These are phyloP conservation scores for Neosalanx taihuensis DNA, from an alignment of 2,797 vertebrate species.

Conservation along the genomic window DNA sequence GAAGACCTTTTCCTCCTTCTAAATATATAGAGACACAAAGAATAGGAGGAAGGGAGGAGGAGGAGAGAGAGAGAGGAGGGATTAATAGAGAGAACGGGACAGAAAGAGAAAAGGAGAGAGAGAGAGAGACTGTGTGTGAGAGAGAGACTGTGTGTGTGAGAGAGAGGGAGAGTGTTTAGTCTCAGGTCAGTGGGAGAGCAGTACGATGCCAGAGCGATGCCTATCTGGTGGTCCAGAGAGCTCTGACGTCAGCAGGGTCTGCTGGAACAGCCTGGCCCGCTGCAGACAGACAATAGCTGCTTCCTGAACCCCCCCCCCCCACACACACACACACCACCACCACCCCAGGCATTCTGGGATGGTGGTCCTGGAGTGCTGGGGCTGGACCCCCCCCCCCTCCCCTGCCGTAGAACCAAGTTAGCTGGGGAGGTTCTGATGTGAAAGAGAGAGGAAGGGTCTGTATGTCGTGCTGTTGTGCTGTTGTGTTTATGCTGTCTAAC, in stretches of 20 bases:
- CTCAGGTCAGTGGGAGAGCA: constrained; percentile 39
- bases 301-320: background rate
- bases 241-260: constrained; percentile 53
- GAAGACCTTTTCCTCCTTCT: constrained; percentile 71
- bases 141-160: constrained; percentile 14
- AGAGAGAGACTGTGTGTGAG: background rate
- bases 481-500: background rate
- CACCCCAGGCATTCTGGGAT: too few species aligned
- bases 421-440: too few species aligned
- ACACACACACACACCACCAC: too few species aligned
- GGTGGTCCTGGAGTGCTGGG: too few species aligned
- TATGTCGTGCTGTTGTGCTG: background rate
- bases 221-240: constrained; percentile 51
- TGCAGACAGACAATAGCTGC: background rate
- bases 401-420: too few species aligned
- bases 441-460: too few species aligned
- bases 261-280: background rate
- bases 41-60: constrained; percentile 75
- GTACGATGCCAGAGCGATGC: constrained; percentile 62
- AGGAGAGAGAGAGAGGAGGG: constrained; percentile 42
- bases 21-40: constrained; percentile 72
- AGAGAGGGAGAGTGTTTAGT: constrained; percentile 47
- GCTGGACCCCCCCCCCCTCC: too few species aligned
- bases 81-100: constrained; percentile 57
- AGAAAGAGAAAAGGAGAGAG: constrained; percentile 29